phyloP scores from a whole-genome alignment of 2,113 vertebrate species.

The Scalopus aquaticus region DNA sequence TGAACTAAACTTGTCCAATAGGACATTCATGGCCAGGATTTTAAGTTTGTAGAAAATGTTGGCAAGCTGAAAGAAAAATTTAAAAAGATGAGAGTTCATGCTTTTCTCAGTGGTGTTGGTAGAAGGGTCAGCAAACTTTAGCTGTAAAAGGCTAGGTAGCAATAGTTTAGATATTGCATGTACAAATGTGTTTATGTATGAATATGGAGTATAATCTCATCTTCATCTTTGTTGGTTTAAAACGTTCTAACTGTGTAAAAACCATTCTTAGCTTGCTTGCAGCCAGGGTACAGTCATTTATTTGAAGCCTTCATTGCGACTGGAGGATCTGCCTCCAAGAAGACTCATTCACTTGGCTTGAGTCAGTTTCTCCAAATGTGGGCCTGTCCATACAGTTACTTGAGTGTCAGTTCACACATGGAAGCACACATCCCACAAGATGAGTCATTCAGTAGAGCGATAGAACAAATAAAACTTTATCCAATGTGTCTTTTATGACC shows the following conservation, averaged over 20 bases:
- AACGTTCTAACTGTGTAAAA: not conserved
- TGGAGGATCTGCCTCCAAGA: not conserved
- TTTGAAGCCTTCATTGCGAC: not conserved
- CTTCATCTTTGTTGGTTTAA: not conserved
- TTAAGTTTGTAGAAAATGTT: slow-evolving; percentile 4
- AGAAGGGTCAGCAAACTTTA: not conserved
- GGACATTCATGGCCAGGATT: not conserved
- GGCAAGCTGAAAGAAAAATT: not conserved
- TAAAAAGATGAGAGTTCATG: not conserved
- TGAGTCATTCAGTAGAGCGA: not conserved
- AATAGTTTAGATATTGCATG: not conserved
- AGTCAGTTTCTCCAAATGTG: not conserved
- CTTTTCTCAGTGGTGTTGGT: not conserved
- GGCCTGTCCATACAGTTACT: not conserved
- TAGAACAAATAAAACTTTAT: not conserved
- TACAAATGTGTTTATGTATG: not conserved
- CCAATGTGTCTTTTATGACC: not conserved
- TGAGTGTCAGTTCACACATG: not conserved
- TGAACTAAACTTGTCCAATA: not conserved
- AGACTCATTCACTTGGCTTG: not conserved
- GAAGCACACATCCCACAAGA: not conserved
- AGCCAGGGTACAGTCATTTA: not conserved
- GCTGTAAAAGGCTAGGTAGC: not conserved
- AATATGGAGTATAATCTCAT: not conserved
- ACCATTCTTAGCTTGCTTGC: not conserved